Evolutionary conservation across 2,113 vertebrate species (phyloP).

Genomic region (Sisor rabdophorus): DNA sequence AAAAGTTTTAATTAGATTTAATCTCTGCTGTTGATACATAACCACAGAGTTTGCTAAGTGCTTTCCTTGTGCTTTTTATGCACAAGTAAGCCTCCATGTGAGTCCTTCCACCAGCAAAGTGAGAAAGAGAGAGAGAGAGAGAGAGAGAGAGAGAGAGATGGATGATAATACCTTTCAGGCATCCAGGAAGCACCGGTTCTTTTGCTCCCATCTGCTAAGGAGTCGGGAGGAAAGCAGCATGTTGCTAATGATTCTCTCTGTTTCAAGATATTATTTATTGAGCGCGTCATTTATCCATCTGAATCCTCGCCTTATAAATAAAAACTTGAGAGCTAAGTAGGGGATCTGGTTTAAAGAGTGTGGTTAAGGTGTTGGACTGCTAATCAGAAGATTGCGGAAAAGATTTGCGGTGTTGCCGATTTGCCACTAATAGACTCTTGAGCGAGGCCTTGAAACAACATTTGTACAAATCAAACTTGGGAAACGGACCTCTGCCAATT

Average conservation of each 20-base stretch:
- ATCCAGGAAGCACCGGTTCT: slow-evolving; percentile 6
- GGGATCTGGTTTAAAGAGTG: no score
- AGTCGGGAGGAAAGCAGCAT: slow-evolving; percentile 13
- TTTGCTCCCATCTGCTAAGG: background rate
- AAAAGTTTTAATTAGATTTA: slow-evolving; percentile 7
- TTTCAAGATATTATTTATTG: slow-evolving; percentile 6
- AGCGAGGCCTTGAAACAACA: no score
- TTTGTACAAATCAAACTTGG: no score
- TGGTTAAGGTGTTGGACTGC: no score
- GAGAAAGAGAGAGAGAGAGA: background rate
- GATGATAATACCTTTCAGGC: slow-evolving; percentile 20
- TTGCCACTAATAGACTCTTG: no score
- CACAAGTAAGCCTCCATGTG: slow-evolving; percentile 15
- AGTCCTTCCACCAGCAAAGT: slow-evolving; percentile 16
- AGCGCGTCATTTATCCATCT: background rate
- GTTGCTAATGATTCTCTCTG: background rate
- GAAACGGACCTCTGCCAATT: no score
- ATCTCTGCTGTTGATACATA: slow-evolving; percentile 10
- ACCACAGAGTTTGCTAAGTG: slow-evolving; percentile 22
- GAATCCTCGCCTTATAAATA: background rate
- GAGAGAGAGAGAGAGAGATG: slow-evolving; percentile 16
- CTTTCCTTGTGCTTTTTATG: slow-evolving; percentile 52
- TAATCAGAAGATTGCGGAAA: no score
- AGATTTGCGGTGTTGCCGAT: no score
- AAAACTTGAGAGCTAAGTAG: no score